Percentiles rank a stretch among this genome's conserved stretches.
These are phyloP conservation scores for Caenorhabditis sp. DNA, from an alignment of 2,888 invertebrate genomes.

Conservation along the genomic window DNA sequence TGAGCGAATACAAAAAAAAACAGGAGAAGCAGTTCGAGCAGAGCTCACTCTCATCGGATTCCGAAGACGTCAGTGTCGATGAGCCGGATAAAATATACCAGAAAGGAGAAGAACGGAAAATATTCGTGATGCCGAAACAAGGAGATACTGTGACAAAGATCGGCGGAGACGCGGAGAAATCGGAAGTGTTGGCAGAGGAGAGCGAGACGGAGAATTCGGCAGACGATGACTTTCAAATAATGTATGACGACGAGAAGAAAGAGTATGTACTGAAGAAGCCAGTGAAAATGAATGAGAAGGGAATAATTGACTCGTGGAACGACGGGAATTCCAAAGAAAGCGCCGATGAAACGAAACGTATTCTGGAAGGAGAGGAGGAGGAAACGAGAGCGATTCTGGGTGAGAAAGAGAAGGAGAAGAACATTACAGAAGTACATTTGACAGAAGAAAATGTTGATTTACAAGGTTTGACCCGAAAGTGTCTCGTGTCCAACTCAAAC, in stretches of 20 bases:
- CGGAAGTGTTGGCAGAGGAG: conserved; percentile 15
- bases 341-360: conserved; percentile 11
- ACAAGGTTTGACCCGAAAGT: not conserved
- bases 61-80: conserved; percentile 14
- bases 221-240: conserved; percentile 49
- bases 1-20: conserved; percentile 42
- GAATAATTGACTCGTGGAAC: conserved; percentile 47
- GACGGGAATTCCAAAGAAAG: conserved; percentile 47
- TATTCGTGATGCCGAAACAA: conserved; percentile 30
- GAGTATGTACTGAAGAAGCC: conserved; percentile 42
- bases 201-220: conserved; percentile 1
- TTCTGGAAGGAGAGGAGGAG: conserved; percentile 34
- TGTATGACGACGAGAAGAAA: conserved; percentile 43
- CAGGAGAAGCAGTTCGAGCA: conserved; percentile 39
- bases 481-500: not conserved
- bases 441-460: conserved; percentile 18
- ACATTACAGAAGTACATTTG: conserved; percentile 15
- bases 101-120: conserved; percentile 35
- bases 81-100: conserved; percentile 45
- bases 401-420: not conserved
- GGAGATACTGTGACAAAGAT: conserved; percentile 17
- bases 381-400: not conserved
- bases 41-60: conserved; percentile 4
- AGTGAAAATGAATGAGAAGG: conserved; percentile 30
- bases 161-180: not conserved